Base-by-base conservation (phyloP, 2,797 vertebrate species). In the Margarornis squamiger region DNA sequence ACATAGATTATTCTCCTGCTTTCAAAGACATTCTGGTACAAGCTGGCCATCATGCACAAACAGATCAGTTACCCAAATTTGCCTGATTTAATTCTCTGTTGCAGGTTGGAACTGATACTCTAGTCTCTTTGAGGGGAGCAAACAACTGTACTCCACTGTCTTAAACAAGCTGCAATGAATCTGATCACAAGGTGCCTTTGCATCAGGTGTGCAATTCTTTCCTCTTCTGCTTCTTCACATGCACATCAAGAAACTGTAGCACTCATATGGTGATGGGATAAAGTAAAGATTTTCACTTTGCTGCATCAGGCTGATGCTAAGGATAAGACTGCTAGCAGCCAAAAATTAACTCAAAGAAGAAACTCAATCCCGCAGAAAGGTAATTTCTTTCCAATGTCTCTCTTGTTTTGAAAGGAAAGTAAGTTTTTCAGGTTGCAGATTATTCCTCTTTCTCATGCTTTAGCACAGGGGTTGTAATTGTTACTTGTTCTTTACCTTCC, bases 241-340 rank as follows among this genome's bases (percentile, higher is more conserved):
- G 4, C 14, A 10, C 54, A 32, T 39, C 57, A 55, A 66, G 59
- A 73, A 91, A 63, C 15, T 36, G 30, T 14, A 71, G 15, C 34
- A 51, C 71, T 67, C 13, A 12, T 10, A 38, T 1, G 7, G 45
- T 49, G 43, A 58, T 38, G 34, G 45, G 32, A 67, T 46, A 72
- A 87, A 24, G 45, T 19, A 66, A 12, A 77, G 72, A 59, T 46
- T 79, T 87, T 66, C 39, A 67, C 38, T 67, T 61, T 38, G 67
- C 34, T 62, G 38, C 2, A 0, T 39, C 58, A 55, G 46, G 18
- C 0, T 0, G 0, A 76, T 38, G 26, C 29, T 87, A 29, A 62
- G 36, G 30, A 21, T 2, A 7, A 79, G 67, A 76, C 24, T 36
- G 26, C 17, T 32, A 63, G 66, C 29, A 81, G 68, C 15, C 58